Evolutionary conservation across 2,113 vertebrate species (phyloP).

Genomic region (Vidua chalybeata): DNA sequence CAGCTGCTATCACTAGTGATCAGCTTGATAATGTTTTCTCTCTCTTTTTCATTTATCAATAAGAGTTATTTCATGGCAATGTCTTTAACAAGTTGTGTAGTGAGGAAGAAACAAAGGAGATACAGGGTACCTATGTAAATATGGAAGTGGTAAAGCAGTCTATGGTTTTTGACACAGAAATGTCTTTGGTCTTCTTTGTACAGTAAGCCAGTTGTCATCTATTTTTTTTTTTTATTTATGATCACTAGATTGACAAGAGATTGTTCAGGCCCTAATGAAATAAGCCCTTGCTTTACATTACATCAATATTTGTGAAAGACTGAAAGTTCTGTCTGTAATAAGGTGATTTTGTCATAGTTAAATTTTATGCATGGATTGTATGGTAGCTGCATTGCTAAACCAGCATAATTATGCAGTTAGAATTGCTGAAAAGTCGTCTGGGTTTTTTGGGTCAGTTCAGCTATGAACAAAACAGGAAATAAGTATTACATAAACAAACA

Average conservation of each 20-base stretch:
- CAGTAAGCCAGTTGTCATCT: neutral
- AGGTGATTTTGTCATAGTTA: neutral
- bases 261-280: neutral
- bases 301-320: neutral
- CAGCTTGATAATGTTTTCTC: constrained; percentile 53
- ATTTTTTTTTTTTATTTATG: neutral
- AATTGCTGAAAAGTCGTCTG: neutral
- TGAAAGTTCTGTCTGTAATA: neutral
- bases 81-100: constrained; percentile 28
- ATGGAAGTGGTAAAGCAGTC: neutral
- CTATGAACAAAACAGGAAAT: neutral
- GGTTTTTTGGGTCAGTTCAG: neutral
- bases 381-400: neutral
- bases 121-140: neutral
- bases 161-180: neutral
- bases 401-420: neutral
- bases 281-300: neutral
- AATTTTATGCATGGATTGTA: neutral
- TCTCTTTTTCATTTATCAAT: constrained; percentile 41
- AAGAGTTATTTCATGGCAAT: constrained; percentile 17
- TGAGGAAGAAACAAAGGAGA: neutral
- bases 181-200: neutral
- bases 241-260: neutral
- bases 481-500: neutral
- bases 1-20: constrained; percentile 69